These are phyloP conservation scores for Plagodis pulveraria DNA, from an alignment of 2,888 invertebrate genomes.

Conservation along the genomic window DNA sequence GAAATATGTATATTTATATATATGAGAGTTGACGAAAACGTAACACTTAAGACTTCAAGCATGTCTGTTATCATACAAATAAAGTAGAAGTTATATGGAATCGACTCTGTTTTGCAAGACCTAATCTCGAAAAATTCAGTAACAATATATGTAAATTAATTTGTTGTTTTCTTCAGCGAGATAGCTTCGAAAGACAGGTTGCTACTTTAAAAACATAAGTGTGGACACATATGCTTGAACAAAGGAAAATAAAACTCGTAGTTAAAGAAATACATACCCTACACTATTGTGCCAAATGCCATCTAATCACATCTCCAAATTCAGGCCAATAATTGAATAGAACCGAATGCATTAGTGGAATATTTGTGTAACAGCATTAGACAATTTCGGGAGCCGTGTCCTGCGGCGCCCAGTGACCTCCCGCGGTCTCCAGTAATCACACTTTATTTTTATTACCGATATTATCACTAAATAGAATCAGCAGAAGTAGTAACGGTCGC, in stretches of 20 bases:
- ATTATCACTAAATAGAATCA: conserved; percentile 52
- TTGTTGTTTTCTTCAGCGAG: no score
- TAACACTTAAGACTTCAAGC: no score
- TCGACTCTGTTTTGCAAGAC: no score
- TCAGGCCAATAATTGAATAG: conserved; percentile 37
- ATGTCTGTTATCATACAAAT: no score
- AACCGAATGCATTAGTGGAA: conserved; percentile 43
- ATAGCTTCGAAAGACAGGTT: no score
- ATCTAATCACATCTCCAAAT: conserved; percentile 23
- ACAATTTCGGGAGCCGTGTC: conserved; percentile 61
- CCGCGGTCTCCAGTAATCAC: conserved; percentile 59
- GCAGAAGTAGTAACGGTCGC: conserved; percentile 41
- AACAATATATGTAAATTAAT: no score
- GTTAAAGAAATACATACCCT: neutral
- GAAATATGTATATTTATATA: no score
- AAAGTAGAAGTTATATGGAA: no score
- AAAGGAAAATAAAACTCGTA: neutral
- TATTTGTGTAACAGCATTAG: conserved; percentile 69
- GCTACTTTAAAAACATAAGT: no score
- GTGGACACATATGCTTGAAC: no score
- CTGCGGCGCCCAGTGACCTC: conserved; percentile 59
- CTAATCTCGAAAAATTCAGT: no score
- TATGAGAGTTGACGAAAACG: no score
- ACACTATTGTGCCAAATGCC: conserved; percentile 2
- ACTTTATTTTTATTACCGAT: conserved; percentile 66